A percentile compares a stretch with the other conserved stretches of the same genome.
Conservation (phyloP, 2,797 vertebrate species). For the Xerus rutilus region DNA sequence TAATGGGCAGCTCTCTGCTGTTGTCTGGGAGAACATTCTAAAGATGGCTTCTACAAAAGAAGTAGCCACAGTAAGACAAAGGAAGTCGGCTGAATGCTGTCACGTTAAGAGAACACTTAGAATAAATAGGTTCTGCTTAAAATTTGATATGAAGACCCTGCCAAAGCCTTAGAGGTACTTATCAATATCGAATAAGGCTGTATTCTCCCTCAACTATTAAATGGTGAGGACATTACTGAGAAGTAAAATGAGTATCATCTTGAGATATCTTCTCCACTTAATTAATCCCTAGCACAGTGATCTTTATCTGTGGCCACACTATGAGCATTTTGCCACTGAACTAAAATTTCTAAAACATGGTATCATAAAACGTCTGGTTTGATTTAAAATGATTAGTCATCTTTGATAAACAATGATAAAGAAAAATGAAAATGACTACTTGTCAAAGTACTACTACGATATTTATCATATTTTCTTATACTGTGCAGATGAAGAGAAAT, state of each 20-base stretch:
- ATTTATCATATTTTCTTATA: background rate
- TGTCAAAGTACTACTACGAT: background rate
- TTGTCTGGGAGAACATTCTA: background rate
- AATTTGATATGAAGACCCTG: constrained; percentile 1
- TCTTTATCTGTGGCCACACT: background rate
- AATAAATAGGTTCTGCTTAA: background rate
- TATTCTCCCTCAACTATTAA: background rate
- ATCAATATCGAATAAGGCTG: constrained; percentile 24
- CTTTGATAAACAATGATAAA: background rate
- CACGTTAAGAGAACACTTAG: constrained; percentile 24
- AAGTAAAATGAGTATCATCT: background rate
- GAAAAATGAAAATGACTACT: background rate
- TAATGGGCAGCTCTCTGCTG: background rate
- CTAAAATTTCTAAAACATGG: background rate
- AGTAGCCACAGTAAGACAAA: too few relatives aligned
- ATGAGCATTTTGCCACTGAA: background rate
- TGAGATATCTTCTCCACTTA: background rate
- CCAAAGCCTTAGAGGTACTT: constrained; percentile 25
- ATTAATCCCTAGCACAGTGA: too few relatives aligned
- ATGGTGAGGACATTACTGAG: background rate
- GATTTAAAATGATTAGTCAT: background rate
- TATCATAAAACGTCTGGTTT: background rate
- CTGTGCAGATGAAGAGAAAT: background rate
- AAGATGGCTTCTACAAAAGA: background rate
- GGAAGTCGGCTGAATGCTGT: background rate